phyloP scores from a whole-genome alignment of 53 echinoderm and acorn worm species.

The Henricia sp. region DNA sequence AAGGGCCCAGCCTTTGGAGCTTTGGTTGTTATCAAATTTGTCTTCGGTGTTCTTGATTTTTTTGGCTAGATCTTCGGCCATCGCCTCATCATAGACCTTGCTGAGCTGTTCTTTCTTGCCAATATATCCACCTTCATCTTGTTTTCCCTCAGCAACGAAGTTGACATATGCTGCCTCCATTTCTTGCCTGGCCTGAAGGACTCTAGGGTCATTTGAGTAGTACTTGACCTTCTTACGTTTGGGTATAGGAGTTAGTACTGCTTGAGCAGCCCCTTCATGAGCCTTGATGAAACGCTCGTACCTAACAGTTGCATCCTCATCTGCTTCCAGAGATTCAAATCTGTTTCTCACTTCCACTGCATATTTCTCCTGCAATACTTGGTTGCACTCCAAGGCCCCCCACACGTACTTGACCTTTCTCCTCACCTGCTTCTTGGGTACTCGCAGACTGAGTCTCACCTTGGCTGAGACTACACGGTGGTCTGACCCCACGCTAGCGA shows the following conservation, averaged over 20 bases:
- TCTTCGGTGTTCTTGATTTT: neutral
- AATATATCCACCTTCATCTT: slow-evolving; percentile 2
- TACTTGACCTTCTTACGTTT: neutral
- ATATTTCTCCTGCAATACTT: slow-evolving; percentile 38
- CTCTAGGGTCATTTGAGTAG: neutral
- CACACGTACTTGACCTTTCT: slow-evolving; percentile 22
- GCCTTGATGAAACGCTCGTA: slow-evolving; percentile 13
- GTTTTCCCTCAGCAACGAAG: neutral
- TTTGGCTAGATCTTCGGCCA: neutral
- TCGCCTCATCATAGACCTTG: neutral
- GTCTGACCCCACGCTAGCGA: slow-evolving; percentile 31
- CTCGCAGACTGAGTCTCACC: slow-evolving; percentile 36
- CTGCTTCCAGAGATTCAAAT: slow-evolving; percentile 1
- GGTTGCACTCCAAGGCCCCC: neutral
- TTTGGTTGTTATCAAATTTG: too few species aligned
- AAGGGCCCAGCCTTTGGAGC: too few species aligned
- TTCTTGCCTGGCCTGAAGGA: neutral
- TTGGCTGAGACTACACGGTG: slow-evolving; percentile 34
- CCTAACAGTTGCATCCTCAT: neutral
- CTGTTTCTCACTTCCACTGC: slow-evolving; percentile 48
- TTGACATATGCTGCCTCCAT: neutral
- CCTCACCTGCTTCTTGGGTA: neutral
- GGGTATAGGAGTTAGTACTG: slow-evolving; percentile 1
- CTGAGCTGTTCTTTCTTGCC: slow-evolving; percentile 1
- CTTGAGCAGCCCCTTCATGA: slow-evolving; percentile 16